A percentile compares a stretch with the other conserved stretches of the same genome.
Conservation (phyloP, 2,797 vertebrate species). For the Podarcis siculus region DNA sequence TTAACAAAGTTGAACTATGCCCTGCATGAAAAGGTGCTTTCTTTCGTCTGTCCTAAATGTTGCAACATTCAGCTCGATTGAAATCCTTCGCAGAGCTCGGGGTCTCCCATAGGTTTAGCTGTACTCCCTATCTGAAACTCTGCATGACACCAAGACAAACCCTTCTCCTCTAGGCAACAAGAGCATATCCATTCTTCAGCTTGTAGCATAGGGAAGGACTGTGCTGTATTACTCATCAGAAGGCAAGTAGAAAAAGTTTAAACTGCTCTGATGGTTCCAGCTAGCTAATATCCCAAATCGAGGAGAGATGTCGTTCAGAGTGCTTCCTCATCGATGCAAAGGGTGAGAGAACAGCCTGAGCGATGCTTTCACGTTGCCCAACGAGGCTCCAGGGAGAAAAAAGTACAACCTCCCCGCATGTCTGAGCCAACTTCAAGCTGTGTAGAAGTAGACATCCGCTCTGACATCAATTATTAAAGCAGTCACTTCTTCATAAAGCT, state of each 20-base stretch:
- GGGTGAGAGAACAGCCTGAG: neutral
- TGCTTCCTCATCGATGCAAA: neutral
- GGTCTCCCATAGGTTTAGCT: neutral
- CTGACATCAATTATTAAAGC: neutral
- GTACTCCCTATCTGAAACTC: neutral
- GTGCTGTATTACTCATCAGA: neutral
- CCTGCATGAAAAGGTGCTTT: too few species aligned
- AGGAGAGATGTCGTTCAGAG: neutral
- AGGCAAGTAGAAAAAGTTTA: neutral
- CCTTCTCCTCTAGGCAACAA: neutral
- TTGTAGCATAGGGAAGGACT: accelerated
- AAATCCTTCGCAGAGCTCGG: too few species aligned
- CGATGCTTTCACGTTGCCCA: neutral
- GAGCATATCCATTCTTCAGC: neutral
- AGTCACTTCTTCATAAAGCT: slow-evolving; percentile 22
- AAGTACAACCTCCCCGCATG: neutral
- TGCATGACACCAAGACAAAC: accelerated
- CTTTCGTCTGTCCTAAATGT: too few species aligned
- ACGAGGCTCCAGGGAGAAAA: neutral
- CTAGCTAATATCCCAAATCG: neutral
- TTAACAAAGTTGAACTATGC: too few species aligned
- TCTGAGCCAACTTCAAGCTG: neutral
- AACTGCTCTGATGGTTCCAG: neutral
- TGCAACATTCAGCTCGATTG: too few species aligned
- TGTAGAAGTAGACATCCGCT: neutral